Base-by-base conservation (phyloP, 2,797 vertebrate species). In the Muscicapa comitata region DNA sequence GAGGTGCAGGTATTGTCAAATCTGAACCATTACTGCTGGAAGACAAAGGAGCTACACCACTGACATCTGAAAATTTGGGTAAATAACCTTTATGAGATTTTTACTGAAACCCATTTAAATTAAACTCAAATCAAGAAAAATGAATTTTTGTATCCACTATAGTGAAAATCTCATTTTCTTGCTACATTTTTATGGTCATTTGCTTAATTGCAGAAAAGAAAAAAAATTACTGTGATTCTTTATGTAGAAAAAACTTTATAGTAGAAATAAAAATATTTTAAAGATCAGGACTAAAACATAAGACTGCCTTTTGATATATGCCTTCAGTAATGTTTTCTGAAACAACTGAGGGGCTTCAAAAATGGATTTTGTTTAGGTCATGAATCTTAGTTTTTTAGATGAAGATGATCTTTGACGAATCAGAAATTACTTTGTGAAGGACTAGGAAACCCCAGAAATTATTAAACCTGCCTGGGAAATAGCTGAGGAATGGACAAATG, bases 301-400 rank as follows among this genome's bases (percentile, higher is more conserved):
- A 48, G 58, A 58, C 42, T 93, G 43, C 25, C 26, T 68, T 93
- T 88, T 95, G 96, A 96, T 88, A 66, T 65, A 93, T 72, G 8
- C 58, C 58, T 78, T 78, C 80, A 88, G 70, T 92, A 96, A 92
- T 90, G 45, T 88, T 88, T 90, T 66, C 86, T 92, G 94, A 94
- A 93, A 75, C 11, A 1, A 38, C 51, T 2, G 19, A 74, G 38
- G 31, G n/a, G 35, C 73, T 76, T 90, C 63, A 57, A 78, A 66
- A 94, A 86, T 88, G 47, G 73, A 40, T 94, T 96, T 93, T 88
- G 72, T 72, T 86, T 81, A 31, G 90, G 83, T 81, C 92, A 96
- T 93, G 94, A 84, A 95, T 94, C 92, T 96, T 92, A 84, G 70
- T n/a, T 88, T 92, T 94, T 92, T 13, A 84, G 95, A 95, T 88